Percentiles rank a stretch among this genome's conserved stretches.
phyloP scores from a whole-genome alignment of 2,888 invertebrate genomes.

The Epistrophe grossulariae region DNA sequence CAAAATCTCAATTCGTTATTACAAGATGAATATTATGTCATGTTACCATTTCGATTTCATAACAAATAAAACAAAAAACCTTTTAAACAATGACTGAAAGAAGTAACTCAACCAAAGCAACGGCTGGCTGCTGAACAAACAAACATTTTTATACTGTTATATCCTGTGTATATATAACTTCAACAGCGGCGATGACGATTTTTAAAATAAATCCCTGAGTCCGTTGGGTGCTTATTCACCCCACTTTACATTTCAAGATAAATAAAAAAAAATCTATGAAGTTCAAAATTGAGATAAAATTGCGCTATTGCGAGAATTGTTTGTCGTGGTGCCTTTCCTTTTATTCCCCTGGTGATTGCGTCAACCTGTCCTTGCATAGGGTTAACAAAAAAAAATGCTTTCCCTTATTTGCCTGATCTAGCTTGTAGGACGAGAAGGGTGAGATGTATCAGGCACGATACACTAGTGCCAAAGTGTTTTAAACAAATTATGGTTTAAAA shows the following conservation, averaged over 20 bases:
- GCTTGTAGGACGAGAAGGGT: neutral
- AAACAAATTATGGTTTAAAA: constrained; percentile 76
- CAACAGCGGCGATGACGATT: neutral
- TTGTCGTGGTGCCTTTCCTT: constrained; percentile 9
- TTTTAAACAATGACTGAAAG: constrained; percentile 32
- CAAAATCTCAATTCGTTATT: constrained; percentile 62
- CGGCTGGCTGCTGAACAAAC: constrained; percentile 71
- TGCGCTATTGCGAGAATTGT: constrained; percentile 30
- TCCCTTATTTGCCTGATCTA: constrained; percentile 11
- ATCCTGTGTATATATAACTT: constrained; percentile 45
- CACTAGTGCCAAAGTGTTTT: constrained; percentile 60
- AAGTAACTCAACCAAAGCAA: constrained; percentile 39
- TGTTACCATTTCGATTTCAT: constrained; percentile 49
- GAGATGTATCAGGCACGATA: neutral
- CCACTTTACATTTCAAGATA: constrained; percentile 38
- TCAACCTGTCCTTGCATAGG: constrained; percentile 39
- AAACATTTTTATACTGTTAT: constrained; percentile 50
- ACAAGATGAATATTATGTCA: constrained; percentile 44
- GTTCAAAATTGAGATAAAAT: constrained; percentile 73
- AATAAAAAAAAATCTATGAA: constrained; percentile 46
- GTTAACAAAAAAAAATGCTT: constrained; percentile 2
- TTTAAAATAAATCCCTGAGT: constrained; percentile 22
- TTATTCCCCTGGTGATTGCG: constrained; percentile 53
- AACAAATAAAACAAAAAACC: constrained; percentile 25
- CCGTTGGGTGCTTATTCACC: constrained; percentile 9